These are phyloP conservation scores for Diplazon laetatorius DNA, from an alignment of 2,888 invertebrate genomes.

Conservation along the genomic window DNA sequence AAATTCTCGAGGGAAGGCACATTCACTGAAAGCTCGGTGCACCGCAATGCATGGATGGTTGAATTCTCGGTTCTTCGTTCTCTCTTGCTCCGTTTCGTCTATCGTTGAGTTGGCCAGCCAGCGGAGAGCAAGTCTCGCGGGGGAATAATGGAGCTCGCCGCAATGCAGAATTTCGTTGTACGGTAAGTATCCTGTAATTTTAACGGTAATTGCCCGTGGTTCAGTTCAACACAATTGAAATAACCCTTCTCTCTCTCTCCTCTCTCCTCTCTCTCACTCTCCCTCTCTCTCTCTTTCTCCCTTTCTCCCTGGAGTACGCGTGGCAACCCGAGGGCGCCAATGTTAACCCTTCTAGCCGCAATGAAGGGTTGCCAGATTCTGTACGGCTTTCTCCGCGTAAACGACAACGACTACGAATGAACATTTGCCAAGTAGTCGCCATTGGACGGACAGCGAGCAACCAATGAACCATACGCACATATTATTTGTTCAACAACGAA, in stretches of 20 bases:
- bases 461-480: conserved; percentile 10
- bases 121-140: conserved; percentile 57
- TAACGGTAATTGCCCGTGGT: conserved; percentile 76
- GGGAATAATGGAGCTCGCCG: conserved; percentile 77
- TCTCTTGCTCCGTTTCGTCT: conserved; percentile 23
- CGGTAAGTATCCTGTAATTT: conserved; percentile 79
- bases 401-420: conserved; percentile 21
- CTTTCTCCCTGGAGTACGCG: too few relatives aligned
- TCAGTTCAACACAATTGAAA: conserved; percentile 76
- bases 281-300: too few relatives aligned
- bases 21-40: conserved; percentile 23
- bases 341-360: conserved; percentile 1
- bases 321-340: conserved; percentile 4
- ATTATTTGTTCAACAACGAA: not conserved
- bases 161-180: conserved; percentile 77
- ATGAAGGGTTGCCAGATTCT: not conserved
- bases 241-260: conserved; percentile 72
- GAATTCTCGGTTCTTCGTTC: conserved; percentile 32
- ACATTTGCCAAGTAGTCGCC: not conserved
- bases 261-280: too few relatives aligned
- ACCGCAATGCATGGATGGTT: conserved; percentile 40
- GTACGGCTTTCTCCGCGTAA: not conserved
- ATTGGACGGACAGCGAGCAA: conserved; percentile 1
- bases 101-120: conserved; percentile 12
- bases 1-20: conserved; percentile 45